These are phyloP conservation scores for Ricordea florida DNA, from an alignment of 92 coral and sea anemone species.

Conservation along the genomic window DNA sequence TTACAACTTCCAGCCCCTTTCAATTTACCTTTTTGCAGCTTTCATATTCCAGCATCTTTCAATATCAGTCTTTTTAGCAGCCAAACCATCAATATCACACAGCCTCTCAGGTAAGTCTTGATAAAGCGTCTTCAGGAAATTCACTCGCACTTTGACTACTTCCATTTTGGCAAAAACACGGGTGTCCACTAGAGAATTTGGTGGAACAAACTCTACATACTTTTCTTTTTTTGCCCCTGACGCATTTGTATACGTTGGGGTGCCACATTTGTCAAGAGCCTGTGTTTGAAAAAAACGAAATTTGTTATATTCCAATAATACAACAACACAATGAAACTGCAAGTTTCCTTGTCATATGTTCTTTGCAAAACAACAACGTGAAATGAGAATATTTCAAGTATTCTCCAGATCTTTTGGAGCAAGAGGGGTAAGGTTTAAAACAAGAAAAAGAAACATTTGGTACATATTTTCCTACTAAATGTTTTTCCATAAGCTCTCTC, in stretches of 20 bases:
- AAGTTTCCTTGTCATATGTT: no score
- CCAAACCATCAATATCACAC: slow-evolving; percentile 66
- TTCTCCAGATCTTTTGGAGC: no score
- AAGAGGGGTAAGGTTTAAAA: no score
- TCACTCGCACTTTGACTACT: slow-evolving; percentile 42
- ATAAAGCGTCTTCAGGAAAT: slow-evolving; percentile 27
- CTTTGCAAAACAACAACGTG: no score
- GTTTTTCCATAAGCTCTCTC: no score
- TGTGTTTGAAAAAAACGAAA: no score
- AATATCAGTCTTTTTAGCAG: slow-evolving; percentile 43
- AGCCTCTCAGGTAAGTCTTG: slow-evolving; percentile 51
- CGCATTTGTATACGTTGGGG: slow-evolving; percentile 22
- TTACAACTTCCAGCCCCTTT: not conserved
- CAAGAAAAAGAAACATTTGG: no score
- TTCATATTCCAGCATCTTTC: slow-evolving; percentile 92
- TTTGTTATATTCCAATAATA: no score
- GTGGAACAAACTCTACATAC: not conserved
- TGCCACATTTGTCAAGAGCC: slow-evolving; percentile 62
- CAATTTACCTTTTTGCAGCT: slow-evolving; percentile 74
- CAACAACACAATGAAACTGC: no score
- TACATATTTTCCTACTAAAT: no score
- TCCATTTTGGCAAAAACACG: slow-evolving; percentile 61
- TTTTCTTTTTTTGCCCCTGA: not conserved
- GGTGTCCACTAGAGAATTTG: slow-evolving; percentile 10
- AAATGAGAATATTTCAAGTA: no score